Base-by-base conservation (phyloP, 1,140 invertebrate species). In the Scaptomyza hsui region DNA sequence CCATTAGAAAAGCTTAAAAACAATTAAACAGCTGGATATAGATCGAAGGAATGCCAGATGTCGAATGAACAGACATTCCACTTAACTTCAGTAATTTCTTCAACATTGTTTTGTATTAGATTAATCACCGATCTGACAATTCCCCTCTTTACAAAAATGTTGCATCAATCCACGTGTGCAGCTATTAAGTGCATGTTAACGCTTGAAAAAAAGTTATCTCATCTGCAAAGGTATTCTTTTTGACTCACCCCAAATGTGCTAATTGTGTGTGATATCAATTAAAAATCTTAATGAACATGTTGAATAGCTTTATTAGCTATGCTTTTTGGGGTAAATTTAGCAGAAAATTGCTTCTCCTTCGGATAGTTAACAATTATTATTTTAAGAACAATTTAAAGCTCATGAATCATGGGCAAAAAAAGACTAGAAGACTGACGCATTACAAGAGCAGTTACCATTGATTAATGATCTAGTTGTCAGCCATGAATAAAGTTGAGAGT, bases 381-480 rank as follows among this genome's bases (percentile, higher is more conserved):
- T 62, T 48, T 55, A 45, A 45, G 26, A 51, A 64, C 60, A 37
- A 42, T 42, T 35, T 4, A 52, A 52, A n/a, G 29, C 7, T 19
- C 24, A 52, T 63, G 67, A 70, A 63, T 63, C 67, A 70, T 16
- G 35, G 42, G 49, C 41, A 55, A 53, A 24, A 55, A 24, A 12
- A 45, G 32, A 26, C 29, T 6, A 29, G 26, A 29, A 16, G 32
- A 55, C 26, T 67, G 55, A 67, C 63, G 63, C 63, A 67, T 62
- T 69, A 41, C 64, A 67, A 32, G 45, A 60, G 60, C 16, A 26
- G 32, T 32, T 42, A 24, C 60, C 61, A 56, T 70, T 70, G 67
- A 70, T 70, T 70, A 70, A 70, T 64, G 67, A 64, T 48, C 61
- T 15, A 35, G 4, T 10, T 45, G 55, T 48, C 67, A 63, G 49